These are phyloP conservation scores for Temnothorax longispinosus DNA, from an alignment of 1,140 invertebrate genomes.

Conservation along the genomic window DNA sequence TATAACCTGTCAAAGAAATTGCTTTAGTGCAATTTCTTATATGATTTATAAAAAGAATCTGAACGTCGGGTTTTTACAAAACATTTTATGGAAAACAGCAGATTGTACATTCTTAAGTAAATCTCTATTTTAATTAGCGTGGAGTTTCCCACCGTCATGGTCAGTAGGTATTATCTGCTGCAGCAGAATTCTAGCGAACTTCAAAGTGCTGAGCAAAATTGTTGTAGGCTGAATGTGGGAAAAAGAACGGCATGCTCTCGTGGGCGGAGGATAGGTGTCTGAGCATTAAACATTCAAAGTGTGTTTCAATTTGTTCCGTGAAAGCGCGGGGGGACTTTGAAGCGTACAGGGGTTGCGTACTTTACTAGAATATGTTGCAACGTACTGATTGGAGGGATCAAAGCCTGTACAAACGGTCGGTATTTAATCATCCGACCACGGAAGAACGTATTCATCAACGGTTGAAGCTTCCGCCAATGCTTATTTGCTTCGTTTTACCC, in stretches of 20 bases:
- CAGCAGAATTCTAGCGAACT: background rate
- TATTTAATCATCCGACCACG: constrained; percentile 72
- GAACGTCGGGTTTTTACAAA: background rate
- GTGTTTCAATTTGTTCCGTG: constrained; percentile 57
- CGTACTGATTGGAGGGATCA: constrained; percentile 75
- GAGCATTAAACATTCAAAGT: constrained; percentile 67
- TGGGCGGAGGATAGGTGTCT: constrained; percentile 43
- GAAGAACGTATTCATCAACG: constrained; percentile 66
- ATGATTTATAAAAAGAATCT: background rate
- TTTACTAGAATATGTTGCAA: constrained; percentile 66
- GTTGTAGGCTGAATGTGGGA: background rate
- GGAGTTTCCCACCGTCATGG: background rate
- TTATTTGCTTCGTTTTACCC: constrained; percentile 44
- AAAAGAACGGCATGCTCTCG: background rate
- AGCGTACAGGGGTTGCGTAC: constrained; percentile 66
- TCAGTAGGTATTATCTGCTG: background rate
- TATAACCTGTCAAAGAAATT: background rate
- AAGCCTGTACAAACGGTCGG: constrained; percentile 63
- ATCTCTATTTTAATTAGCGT: constrained; percentile 37
- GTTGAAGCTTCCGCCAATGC: constrained; percentile 32
- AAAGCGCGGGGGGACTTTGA: constrained; percentile 61
- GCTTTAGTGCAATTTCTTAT: background rate
- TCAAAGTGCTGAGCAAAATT: constrained; percentile 32
- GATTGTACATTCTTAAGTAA: background rate
- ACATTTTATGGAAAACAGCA: background rate